Evolutionary conservation across 2,113 vertebrate species (phyloP), one percentile per base, ranked within the genome.

Genomic region (Zootoca vivipara): DNA sequence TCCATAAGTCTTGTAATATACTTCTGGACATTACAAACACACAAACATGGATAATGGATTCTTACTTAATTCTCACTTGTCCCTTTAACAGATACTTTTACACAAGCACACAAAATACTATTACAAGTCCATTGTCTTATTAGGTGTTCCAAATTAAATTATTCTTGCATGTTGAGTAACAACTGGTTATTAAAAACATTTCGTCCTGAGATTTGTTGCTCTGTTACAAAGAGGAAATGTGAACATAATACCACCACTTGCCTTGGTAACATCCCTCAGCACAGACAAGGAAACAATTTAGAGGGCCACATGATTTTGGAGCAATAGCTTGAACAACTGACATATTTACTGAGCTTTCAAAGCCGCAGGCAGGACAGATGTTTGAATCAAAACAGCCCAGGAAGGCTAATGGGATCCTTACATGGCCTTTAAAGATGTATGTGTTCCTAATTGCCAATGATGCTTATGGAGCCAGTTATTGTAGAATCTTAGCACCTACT

Each of bases 221-320:
- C 65, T 81, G 67, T 91, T 95, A 93, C 15, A 87, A 90, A 90
- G 87, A 80, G 83, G 89, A 85, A 94, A 87, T 0, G 90, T 16
- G 26, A 13, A 84, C 90, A 90, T 78, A 90, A 89, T 89, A 85
- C 83, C 86, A 89, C 89, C 35, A 82, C 0, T 74, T 28, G 67
- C 67, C 67, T 70, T 16, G 4, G 70, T 38, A 85, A 80, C 89
- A 70, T 83, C 88, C 90, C 92, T 93, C 84, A 92, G 85, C 75
- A 67, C 85, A 82, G 62, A 81, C 85, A 83, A 78, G 65, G 69
- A 79, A n/a, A 78, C 38, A 77, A 93, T 93, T 93, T 87, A 56
- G 92, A 89, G 58, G n/a, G 81, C 85, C 79, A 77, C 89, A 87
- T 92, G 82, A 92, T 94, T 93, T 94, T 85, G 92, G 77, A 91